Base-by-base conservation (phyloP, 2,113 vertebrate genomes). In the Haemorhous mexicanus region DNA sequence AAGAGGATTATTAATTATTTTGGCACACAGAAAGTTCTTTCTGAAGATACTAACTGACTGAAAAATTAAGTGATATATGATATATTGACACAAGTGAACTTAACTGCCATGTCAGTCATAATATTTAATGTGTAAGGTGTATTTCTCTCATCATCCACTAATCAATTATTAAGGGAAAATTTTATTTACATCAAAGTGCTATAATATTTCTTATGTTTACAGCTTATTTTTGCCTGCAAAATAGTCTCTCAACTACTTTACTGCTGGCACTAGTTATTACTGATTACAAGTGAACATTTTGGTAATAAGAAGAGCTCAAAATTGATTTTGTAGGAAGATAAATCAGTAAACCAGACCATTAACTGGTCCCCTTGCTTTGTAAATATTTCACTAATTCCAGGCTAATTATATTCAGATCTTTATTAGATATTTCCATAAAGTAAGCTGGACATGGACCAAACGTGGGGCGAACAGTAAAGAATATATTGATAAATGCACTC, bases 401-500 rank as follows among this genome's bases (percentile, higher is more conserved):
- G 32, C 68, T 89, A 92, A 96, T 90, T 93, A 72, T 84, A 73
- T 75, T 78, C 73, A 79, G 56, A 33, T 73, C 62, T 90, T 93
- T 94, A 84, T 72, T 87, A 77, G 72, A 53, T 81, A 44, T 88
- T 90, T 85, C 37, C 52, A 62, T 61, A 68, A 89, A 81, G 41
- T 62, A 53, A 52, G 22, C 68, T 80, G 87, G 87, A 87, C 63
- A 26, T 37, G 66, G 64, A 83, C 64, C 67, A 93, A 87, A 73
- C 7, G 16, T 26, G 62, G 33, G 47, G 64, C 27, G 50, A 95
- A 49, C 39, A 66, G 35, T 28, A 44, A 93, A 56, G 86, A 94
- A 87, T 85, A 74, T 95, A 52, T 67, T 96, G 94, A 97, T 72
- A 84, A 93, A 97, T 95, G 94, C 70, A 93, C 87, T 96, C 50